Conservation (phyloP, 2,113 vertebrate genomes). For the Variabilichromis moorii region DNA sequence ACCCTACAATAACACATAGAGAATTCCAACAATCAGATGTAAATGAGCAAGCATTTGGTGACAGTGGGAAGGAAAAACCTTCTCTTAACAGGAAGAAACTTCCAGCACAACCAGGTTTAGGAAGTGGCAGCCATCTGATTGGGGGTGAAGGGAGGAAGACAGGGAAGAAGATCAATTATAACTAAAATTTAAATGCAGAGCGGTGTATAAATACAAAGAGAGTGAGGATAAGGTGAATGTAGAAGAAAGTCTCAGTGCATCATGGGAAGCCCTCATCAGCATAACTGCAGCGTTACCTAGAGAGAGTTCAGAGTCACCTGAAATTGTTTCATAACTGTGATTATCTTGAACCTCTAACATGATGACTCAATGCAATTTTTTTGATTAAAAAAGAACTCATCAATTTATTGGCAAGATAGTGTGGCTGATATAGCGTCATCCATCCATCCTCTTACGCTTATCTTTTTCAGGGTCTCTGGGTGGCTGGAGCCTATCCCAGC, state of each 20-base stretch:
- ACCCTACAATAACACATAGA: neutral
- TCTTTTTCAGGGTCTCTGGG: accelerated
- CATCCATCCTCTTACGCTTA: neutral
- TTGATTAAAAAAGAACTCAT: neutral
- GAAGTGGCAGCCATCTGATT: neutral
- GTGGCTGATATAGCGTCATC: neutral
- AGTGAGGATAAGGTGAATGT: neutral
- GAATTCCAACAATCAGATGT: neutral
- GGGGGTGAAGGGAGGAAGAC: neutral
- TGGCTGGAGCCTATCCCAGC: accelerated
- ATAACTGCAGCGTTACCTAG: neutral
- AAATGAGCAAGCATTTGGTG: neutral
- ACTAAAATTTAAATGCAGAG: neutral
- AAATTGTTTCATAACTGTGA: neutral
- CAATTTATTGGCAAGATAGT: neutral
- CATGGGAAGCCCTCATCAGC: neutral
- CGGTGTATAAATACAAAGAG: neutral
- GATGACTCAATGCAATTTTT: neutral
- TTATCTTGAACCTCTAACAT: neutral
- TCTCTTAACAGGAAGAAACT: neutral
- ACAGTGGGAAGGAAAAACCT: neutral
- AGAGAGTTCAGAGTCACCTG: neutral
- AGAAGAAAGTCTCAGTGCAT: neutral
- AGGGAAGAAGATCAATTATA: neutral
- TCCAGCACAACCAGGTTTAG: neutral